A percentile compares a stretch with the other conserved stretches of the same genome.
Conservation (phyloP, 2,797 vertebrate species). For the Orientallactaga sibirica region DNA sequence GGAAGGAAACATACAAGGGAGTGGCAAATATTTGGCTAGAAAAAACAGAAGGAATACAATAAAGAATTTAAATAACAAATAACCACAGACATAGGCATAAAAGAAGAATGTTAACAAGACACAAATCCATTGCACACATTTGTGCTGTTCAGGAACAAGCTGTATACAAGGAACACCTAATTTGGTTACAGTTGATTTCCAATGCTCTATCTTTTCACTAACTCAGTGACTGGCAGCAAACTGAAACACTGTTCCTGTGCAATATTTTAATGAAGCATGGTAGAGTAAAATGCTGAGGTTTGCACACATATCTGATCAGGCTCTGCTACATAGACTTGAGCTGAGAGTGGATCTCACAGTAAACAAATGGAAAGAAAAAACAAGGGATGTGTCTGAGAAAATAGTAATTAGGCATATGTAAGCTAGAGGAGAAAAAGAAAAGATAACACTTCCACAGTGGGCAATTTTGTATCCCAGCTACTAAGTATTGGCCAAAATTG, state of each 20-base stretch:
- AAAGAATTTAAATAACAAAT: background rate
- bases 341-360: background rate
- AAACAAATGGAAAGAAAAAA: background rate
- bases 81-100: background rate
- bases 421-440: constrained; percentile 19
- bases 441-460: background rate
- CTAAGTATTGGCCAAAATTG: constrained; percentile 67
- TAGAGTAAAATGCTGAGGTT: constrained; percentile 1
- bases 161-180: background rate
- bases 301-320: constrained; percentile 37
- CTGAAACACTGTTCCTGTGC: background rate
- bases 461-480: constrained; percentile 68
- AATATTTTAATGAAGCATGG: constrained; percentile 57
- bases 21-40: background rate
- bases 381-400: constrained; percentile 60
- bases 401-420: constrained; percentile 66
- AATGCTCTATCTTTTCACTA: background rate
- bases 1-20: background rate
- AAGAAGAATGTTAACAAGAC: background rate
- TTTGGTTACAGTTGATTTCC: constrained; percentile 20
- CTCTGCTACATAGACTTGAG: background rate
- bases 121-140: background rate
- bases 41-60: background rate
- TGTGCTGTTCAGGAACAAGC: background rate
- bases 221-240: background rate